Conservation (phyloP, 1,140 invertebrate genomes). For the Macrosteles quadrilineatus region DNA sequence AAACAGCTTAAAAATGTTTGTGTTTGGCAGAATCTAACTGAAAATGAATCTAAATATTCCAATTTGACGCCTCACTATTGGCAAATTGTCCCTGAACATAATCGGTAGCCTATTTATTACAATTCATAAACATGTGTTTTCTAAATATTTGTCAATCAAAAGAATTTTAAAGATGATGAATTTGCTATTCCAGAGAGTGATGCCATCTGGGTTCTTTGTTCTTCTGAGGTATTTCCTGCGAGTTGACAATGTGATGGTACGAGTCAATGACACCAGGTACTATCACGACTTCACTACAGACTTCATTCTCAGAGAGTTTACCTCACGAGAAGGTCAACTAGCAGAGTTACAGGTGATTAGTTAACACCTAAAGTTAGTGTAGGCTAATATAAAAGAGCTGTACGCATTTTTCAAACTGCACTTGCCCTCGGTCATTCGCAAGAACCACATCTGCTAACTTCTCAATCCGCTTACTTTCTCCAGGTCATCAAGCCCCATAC, state of each 20-base stretch:
- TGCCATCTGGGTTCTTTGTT: conserved; percentile 93
- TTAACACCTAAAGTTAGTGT: conserved; percentile 33
- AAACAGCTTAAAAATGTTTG: no score
- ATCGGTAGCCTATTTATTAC: no score
- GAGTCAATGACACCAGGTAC: conserved; percentile 89
- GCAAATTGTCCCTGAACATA: no score
- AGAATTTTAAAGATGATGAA: no score
- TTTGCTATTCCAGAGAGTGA: conserved; percentile 82
- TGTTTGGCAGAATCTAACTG: no score
- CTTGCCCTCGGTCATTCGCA: neutral
- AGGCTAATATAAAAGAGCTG: neutral
- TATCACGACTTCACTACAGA: conserved; percentile 79
- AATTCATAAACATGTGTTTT: no score
- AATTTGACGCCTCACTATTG: no score
- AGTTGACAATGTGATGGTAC: conserved; percentile 89
- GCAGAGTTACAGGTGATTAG: conserved; percentile 59
- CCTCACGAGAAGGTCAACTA: conserved; percentile 69
- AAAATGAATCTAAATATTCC: no score
- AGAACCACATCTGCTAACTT: neutral
- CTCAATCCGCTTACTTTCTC: no score
- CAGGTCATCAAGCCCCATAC: no score
- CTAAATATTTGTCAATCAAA: no score
- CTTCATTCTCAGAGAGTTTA: conserved; percentile 77
- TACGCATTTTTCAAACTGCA: neutral
- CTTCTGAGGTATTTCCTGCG: conserved; percentile 89